Percentiles rank a stretch among this genome's conserved stretches.
Conservation (phyloP, 2,797 vertebrate species). For the Coregonus suidteri region DNA sequence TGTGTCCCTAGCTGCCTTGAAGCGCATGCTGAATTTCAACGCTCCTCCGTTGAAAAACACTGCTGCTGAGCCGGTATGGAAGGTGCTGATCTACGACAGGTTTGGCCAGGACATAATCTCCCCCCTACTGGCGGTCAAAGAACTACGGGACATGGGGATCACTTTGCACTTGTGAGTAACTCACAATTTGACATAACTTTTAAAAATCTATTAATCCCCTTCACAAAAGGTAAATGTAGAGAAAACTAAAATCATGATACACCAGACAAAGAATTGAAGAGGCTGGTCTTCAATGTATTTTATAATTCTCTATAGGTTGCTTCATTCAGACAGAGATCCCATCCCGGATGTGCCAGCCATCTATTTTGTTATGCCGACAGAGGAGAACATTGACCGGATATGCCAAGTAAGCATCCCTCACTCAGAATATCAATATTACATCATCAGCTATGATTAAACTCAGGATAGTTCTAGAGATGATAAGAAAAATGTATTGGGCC, state of each 20-base stretch:
- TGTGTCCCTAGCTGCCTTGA: constrained; percentile 85
- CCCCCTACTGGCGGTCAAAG: constrained; percentile 93
- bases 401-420: constrained; percentile 84
- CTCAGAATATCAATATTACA: background rate
- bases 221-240: background rate
- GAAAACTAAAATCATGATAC: background rate
- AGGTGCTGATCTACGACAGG: constrained; percentile 96
- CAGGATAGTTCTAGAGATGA: background rate
- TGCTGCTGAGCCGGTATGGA: constrained; percentile 94
- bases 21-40: constrained; percentile 98
- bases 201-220: background rate
- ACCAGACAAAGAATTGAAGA: background rate
- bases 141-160: constrained; percentile 96
- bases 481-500: background rate
- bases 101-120: constrained; percentile 98
- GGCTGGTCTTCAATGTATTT: background rate
- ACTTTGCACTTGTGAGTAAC: constrained; percentile 91
- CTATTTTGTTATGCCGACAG: constrained; percentile 97
- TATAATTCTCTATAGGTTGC: constrained; percentile 72
- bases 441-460: background rate
- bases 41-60: constrained; percentile 92
- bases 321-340: constrained; percentile 94
- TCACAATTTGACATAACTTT: background rate
- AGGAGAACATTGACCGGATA: constrained; percentile 96
- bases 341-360: constrained; percentile 96